Evolutionary conservation across 2,797 vertebrate species (phyloP), one percentile per base, ranked within the genome.

Genomic region (Hafferia zeledoni): DNA sequence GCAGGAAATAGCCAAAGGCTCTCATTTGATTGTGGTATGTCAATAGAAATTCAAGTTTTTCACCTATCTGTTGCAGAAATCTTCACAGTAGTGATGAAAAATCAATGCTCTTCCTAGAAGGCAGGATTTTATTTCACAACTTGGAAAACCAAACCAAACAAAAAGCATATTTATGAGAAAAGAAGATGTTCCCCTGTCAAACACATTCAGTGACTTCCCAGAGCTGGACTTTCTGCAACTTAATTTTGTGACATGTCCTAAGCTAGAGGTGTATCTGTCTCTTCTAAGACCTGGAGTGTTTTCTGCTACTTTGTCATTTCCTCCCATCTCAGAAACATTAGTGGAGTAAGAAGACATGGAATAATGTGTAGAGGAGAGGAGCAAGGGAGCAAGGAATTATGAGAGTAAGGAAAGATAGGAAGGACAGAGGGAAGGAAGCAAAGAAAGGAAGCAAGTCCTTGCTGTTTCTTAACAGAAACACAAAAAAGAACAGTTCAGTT

Each of bases 31-130:
- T 76, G 63, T 50, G 47, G 39, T 76, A 80, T 84, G 31, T 85
- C 84, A 85, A 50, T 69, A 90, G 13, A 61, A 89, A 64, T 50
- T 71, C 33, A 37, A 43, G 4, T 25, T 76, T 89, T 79, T 87
- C 35, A 53, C 43, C 18, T 69, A 20, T 49, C 24, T 59, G 17
- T 41, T 89, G 47, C 64, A 80, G 33, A 83, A 65, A 4, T 64
- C 83, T 75, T 69, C 37, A 80, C n/a, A 59, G 25, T 37, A 25
- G 39, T 84, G 71, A 76, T 70, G 31, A 63, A 82, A 96, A 91
- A 85, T 85, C 84, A 70, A 79, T 85, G 16, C 4, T 24, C 11
- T 91, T 89, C 64, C 79, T 91, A 68, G 68, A 93, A 93, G 78
- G 52, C 39, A 91, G 30, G 39, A 72, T 83, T 91, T 87, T 9